These are phyloP conservation scores for Eilema sororculum DNA, from an alignment of 2,888 invertebrate species.

Conservation along the genomic window DNA sequence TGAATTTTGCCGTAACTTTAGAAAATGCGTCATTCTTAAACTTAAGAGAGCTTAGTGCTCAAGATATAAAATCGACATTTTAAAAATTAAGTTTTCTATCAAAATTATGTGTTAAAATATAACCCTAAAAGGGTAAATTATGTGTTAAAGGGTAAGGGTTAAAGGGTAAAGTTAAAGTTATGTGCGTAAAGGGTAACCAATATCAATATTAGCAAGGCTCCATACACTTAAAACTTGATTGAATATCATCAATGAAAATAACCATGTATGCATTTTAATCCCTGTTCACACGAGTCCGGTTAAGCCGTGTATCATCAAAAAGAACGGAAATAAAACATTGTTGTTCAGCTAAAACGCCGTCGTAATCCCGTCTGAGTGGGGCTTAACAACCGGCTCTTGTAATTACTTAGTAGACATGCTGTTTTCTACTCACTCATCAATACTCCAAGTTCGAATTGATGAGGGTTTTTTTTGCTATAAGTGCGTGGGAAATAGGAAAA, in stretches of 20 bases:
- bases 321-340: constrained; percentile 19
- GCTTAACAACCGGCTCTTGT: constrained; percentile 45
- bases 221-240: neutral
- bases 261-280: neutral
- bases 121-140: too few species aligned
- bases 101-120: too few species aligned
- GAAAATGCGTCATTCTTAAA: neutral
- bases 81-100: too few species aligned
- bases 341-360: constrained; percentile 34
- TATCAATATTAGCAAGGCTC: too few species aligned
- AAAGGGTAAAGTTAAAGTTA: too few species aligned
- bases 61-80: too few species aligned
- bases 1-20: constrained; percentile 18
- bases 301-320: neutral
- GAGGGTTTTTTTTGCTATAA: constrained; percentile 2
- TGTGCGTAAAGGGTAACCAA: too few species aligned
- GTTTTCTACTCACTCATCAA: constrained; percentile 19
- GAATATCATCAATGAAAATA: neutral
- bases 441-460: neutral
- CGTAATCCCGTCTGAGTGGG: constrained; percentile 64
- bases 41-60: neutral
- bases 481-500: neutral
- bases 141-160: too few species aligned
- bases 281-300: neutral
- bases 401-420: constrained; percentile 42